Evolutionary conservation across 1,140 invertebrate species (phyloP).

Genomic region (Musca vetustissima): DNA sequence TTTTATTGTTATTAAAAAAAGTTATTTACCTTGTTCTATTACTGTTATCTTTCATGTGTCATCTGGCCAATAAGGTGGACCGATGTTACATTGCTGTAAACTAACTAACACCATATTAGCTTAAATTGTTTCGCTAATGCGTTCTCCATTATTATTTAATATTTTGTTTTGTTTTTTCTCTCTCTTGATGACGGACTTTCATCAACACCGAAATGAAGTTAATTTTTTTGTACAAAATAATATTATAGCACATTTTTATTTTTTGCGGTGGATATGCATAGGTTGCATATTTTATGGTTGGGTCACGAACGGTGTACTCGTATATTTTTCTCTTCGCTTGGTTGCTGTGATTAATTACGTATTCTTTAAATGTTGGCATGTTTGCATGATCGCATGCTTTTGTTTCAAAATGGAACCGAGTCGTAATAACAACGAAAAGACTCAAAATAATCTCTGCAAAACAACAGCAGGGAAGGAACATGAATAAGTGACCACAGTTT

Average conservation of each 20-base stretch:
- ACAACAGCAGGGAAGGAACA: no score
- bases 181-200: neutral
- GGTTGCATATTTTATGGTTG: no score
- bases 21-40: constrained; percentile 4
- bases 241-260: no score
- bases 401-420: no score
- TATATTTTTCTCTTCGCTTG: no score
- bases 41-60: constrained; percentile 7
- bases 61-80: neutral
- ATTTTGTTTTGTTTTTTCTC: constrained; percentile 1
- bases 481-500: no score
- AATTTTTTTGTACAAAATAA: no score
- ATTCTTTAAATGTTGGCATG: constrained; percentile 19
- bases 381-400: constrained; percentile 20
- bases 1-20: neutral
- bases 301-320: no score
- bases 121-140: constrained; percentile 20
- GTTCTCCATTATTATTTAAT: constrained; percentile 20
- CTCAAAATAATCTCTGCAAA: no score
- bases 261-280: no score
- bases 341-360: constrained; percentile 15
- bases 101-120: constrained; percentile 11
- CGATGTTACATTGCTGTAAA: no score
- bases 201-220: neutral
- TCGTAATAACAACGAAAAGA: no score